Evolutionary conservation across 35 echinoderm and acorn worm species (phyloP), one percentile per base, ranked within the genome.

Genomic region (Eucidaris tribuloides): DNA sequence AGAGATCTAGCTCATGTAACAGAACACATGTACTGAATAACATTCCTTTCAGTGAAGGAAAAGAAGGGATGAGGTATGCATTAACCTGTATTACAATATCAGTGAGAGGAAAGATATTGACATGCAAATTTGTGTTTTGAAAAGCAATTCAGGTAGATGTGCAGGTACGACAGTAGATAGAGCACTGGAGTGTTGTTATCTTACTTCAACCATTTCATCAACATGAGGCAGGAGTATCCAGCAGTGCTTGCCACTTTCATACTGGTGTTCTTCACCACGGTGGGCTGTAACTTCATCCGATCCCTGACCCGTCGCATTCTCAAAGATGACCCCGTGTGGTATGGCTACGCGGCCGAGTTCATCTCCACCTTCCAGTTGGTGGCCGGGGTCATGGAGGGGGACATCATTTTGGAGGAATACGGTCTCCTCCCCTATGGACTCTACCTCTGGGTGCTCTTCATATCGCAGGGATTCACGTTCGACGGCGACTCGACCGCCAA

Each of bases 301-400:
- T 74, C 68, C 9, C 25, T 74, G 68, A 74, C 68, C 34, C 38
- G 30, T 22, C 29, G 68, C 11, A 38, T 74, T 22, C 68, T 74
- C 1, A 13, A 40, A 2, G 34, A 74, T 20, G 68, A 74, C 37
- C 68, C 68, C 6, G 41, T 74, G 35, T 74, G 68, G 68, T 74
- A 74, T 40, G 37, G 58, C n/a, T 99, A 87, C 60, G 74, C 65
- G 4, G 90, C 90, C 20, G 96, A 99, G 58, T 40, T 89, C 57
- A 80, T 99, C 40, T 90, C 90, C 2, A 93, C 90, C n/a, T 99
- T 99, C 81, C 96, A 99, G 64, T 42, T 99, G 9, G 96, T 99
- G 4, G 86, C 91, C 17, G 96, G 96, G 3, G 85, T 99, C 48
- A 42, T 99, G 71, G 96, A 99, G 83, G 91, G 96, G 0, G 96